phyloP scores from a whole-genome alignment of 2,797 vertebrate genomes.

The Ispidina lecontei region DNA sequence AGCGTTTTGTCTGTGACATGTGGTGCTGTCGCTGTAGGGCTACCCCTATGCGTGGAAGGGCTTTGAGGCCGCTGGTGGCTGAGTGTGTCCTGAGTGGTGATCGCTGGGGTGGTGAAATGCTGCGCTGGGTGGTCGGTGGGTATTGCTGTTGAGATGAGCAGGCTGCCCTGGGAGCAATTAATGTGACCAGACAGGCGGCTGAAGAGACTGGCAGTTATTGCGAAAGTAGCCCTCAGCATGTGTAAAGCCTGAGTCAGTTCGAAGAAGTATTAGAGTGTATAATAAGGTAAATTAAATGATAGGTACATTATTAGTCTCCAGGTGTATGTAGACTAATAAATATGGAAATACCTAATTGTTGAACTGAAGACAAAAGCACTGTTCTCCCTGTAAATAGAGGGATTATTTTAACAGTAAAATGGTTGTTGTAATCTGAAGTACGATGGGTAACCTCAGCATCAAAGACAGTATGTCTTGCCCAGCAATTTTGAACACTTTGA shows the following conservation, averaged over 20 bases:
- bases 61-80: neutral
- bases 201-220: conserved; percentile 40
- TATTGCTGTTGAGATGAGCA: neutral
- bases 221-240: neutral
- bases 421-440: neutral
- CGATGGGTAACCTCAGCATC: neutral
- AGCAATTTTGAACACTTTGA: neutral
- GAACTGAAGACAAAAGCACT: neutral
- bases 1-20: neutral
- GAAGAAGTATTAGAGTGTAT: neutral
- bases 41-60: accelerated
- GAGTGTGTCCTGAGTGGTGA: neutral
- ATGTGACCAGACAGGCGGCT: neutral
- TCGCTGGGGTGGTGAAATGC: neutral
- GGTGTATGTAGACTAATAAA: conserved; percentile 1
- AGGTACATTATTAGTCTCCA: neutral
- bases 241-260: conserved; percentile 21
- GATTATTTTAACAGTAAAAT: neutral
- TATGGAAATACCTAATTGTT: neutral
- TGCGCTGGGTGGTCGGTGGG: neutral
- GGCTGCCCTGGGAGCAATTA: neutral
- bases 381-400: neutral
- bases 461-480: neutral
- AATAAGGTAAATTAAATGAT: conserved; percentile 18
- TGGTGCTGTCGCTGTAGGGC: neutral